Base-by-base conservation (phyloP, 2,113 vertebrate species). In the Sebastes schlegelii region DNA sequence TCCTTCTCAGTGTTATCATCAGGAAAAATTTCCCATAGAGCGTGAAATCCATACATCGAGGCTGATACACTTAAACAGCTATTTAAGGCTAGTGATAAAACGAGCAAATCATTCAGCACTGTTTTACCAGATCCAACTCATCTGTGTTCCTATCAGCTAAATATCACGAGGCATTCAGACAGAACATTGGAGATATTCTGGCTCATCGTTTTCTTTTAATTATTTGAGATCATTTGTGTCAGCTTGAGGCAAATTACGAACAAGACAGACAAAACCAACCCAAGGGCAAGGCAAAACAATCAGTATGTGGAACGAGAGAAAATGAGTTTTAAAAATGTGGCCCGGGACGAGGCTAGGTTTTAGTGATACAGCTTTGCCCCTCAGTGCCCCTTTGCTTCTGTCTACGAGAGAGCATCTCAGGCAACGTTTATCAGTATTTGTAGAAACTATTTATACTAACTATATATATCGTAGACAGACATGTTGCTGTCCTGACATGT, bases 391-490 rank as follows among this genome's bases (percentile, higher is more conserved):
- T 65, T 75, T 21, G 1, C 19, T 19, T 45, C 61, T 48, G 60
- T 76, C 65, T 74, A 23, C 14, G 9, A 77, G 55, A 80, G 55
- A 2, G 40, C 23, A 68, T 79, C 52, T 79, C 34, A n/a, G 26
- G 23, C 42, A 66, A 54, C 4, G n/a, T 57, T 64, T 60, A 73
- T 55, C 66, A 73, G 51, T 0, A 63, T 43, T n/a, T 57, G 4
- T 43, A 73, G 23, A 64, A 67, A 52, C 45, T 8, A 19, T 64
- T 68, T 12, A n/a, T n/a, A n/a, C n/a, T n/a, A n/a, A n/a, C n/a
- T n/a, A n/a, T n/a, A n/a, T n/a, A n/a, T n/a, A n/a, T 51, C 12
- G 2, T 6, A 42, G 13, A 14, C 6, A 69, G 0, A 86, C 64
- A 55, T 9, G 16, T 17, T 48, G 6, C 14, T 43, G 17, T 62